A percentile compares a stretch with the other conserved stretches of the same genome.
Conservation (phyloP, 2,888 invertebrate species). For the Thera obeliscata region DNA sequence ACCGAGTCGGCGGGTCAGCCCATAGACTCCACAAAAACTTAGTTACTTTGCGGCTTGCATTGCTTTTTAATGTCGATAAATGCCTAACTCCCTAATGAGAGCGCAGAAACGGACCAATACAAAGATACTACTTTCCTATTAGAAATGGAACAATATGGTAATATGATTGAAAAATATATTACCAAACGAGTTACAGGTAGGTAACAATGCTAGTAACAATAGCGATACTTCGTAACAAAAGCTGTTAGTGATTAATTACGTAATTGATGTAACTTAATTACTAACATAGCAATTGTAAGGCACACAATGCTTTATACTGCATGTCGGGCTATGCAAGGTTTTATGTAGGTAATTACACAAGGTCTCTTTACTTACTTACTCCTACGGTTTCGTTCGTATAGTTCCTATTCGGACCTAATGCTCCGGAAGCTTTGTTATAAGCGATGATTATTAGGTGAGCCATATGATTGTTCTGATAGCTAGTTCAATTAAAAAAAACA, state of each 20-base stretch:
- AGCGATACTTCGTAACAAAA: conserved; percentile 21
- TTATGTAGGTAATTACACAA: conserved; percentile 48
- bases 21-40: no score
- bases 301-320: conserved; percentile 30
- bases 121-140: conserved; percentile 53
- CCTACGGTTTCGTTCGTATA: not conserved
- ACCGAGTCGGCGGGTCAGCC: no score
- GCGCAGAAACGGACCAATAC: conserved; percentile 50
- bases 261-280: conserved; percentile 30
- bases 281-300: conserved; percentile 23
- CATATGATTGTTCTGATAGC: no score
- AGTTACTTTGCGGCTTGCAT: no score
- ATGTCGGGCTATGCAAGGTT: conserved; percentile 43
- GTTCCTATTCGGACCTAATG: not conserved
- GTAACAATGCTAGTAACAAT: conserved; percentile 4
- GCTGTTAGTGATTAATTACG: conserved; percentile 35
- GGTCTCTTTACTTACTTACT: conserved; percentile 46
- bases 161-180: conserved; percentile 47
- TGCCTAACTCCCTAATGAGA: conserved; percentile 51
- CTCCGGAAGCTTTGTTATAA: no score
- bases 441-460: no score
- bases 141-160: conserved; percentile 31
- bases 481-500: no score
- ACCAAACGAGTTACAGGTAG: not conserved
- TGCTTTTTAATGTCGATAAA: no score